A percentile compares a stretch with the other conserved stretches of the same genome.
phyloP scores from a whole-genome alignment of 2,113 vertebrate species.

The Paratilapia polleni region DNA sequence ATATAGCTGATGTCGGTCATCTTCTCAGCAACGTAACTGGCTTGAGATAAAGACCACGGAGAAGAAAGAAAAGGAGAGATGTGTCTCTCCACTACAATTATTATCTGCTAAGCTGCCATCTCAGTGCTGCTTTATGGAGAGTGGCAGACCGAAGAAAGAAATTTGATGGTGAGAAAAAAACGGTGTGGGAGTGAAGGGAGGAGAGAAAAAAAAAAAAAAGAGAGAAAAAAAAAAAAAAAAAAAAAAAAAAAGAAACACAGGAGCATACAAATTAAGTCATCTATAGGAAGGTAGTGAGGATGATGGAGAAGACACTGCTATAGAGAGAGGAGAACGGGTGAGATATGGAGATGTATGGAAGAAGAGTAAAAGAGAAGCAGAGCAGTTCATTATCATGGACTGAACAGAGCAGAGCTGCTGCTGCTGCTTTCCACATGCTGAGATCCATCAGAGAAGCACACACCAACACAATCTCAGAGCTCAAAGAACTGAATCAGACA shows the following conservation, averaged over 20 bases:
- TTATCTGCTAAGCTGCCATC: conserved; percentile 43
- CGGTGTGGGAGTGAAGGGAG: conserved; percentile 17
- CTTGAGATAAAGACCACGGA: background rate
- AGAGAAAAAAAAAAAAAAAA: background rate
- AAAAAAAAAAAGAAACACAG: background rate
- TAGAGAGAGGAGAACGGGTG: background rate
- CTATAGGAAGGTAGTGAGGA: background rate
- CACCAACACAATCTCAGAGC: conserved; percentile 12
- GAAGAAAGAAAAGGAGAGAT: conserved; percentile 48
- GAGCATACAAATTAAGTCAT: conserved; percentile 65
- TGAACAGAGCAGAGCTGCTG: conserved; percentile 10
- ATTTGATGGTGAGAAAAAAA: conserved; percentile 6
- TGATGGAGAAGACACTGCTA: background rate
- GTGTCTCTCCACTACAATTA: conserved; percentile 50
- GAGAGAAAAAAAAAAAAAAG: conserved; percentile 36
- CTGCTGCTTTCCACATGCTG: conserved; percentile 38
- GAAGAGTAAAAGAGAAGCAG: background rate
- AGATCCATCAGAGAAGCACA: conserved; percentile 14
- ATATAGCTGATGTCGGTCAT: background rate
- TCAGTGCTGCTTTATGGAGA: conserved; percentile 43
- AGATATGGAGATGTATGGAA: background rate
- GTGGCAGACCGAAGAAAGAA: conserved; percentile 31
- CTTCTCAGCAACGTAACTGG: background rate
- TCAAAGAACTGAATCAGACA: conserved; percentile 32
- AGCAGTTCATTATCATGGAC: background rate